Evolutionary conservation across 2,888 invertebrate genomes (phyloP).

Genomic region (Pheosia tremula): DNA sequence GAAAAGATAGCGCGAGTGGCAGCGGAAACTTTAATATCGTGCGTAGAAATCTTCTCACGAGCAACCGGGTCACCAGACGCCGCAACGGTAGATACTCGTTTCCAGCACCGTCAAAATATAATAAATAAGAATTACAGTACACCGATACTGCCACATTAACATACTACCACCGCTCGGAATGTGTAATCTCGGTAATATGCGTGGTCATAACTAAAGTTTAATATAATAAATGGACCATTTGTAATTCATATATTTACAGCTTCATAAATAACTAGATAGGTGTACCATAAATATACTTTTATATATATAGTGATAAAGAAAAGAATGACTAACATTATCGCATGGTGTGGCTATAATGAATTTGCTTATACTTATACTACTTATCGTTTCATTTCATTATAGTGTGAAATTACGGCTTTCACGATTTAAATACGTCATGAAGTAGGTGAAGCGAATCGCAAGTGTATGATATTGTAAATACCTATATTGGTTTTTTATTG

Average conservation of each 20-base stretch:
- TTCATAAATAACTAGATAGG: constrained; percentile 25
- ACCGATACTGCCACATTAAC: constrained; percentile 33
- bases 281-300: constrained; percentile 24
- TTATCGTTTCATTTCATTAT: not conserved
- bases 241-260: constrained; percentile 38
- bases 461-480: too few species aligned
- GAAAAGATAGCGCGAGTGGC: constrained; percentile 5
- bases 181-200: constrained; percentile 19
- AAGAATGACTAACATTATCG: too few species aligned
- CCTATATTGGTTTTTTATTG: too few species aligned
- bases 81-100: constrained; percentile 65
- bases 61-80: constrained; percentile 65
- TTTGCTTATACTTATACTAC: too few species aligned
- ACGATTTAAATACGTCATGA: not conserved
- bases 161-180: constrained; percentile 30
- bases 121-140: constrained; percentile 53
- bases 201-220: constrained; percentile 25
- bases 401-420: not conserved
- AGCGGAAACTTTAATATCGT: constrained; percentile 36
- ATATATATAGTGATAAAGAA: constrained; percentile 23
- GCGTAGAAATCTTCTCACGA: constrained; percentile 61
- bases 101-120: constrained; percentile 43
- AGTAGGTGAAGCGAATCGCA: not conserved
- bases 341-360: too few species aligned
- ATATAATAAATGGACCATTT: constrained; percentile 35